Evolutionary conservation across 2,113 vertebrate genomes (phyloP), one percentile per base, ranked within the genome.

Genomic region (Cepphus grylle): DNA sequence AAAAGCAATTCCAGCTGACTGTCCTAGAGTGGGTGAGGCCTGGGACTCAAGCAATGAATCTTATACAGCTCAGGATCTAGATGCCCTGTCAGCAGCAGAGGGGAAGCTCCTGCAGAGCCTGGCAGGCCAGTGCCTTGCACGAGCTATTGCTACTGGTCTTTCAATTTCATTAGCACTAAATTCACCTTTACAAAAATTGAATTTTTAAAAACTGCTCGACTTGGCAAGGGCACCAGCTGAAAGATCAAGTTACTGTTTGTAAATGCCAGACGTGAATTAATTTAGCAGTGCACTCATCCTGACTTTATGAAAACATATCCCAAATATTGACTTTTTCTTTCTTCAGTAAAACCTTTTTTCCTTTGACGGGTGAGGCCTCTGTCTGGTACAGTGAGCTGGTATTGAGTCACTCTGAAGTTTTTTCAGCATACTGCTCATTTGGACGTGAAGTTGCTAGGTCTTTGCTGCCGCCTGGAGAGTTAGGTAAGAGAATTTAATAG

Each of bases 121-220:
- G 63, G 83, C 85, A 85, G 80, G 53, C 25, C 83, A 29, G 29
- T 30, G 55, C 61, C 59, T 65, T 13, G 29, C 5, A 1, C 8
- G 0, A 88, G 89, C 93, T 93, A 96, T 90, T 90, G 94, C 77
- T 87, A 63, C 97, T 89, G 86, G 52, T 96, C 93, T 96, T 97
- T 97, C 96, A 95, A 95, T 98, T 98, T 96, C 98, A 97, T 98
- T 98, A 98, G 96, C 97, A 98, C 98, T 98, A 98, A 98, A 98
- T 98, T 97, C 97, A 98, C 98, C 97, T 98, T 95, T 97, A 79
- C 42, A 88, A 88, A 96, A 97, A 98, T 98, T 97, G 94, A 98
- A 98, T 98, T 98, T 97, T 91, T 90, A 70, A 96, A 98, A 98
- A 97, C 97, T 98, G 97, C 97, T 98, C 76, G 93, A 97, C 97